phyloP scores from a whole-genome alignment of 2,113 vertebrate genomes.

The Lepus americanus region DNA sequence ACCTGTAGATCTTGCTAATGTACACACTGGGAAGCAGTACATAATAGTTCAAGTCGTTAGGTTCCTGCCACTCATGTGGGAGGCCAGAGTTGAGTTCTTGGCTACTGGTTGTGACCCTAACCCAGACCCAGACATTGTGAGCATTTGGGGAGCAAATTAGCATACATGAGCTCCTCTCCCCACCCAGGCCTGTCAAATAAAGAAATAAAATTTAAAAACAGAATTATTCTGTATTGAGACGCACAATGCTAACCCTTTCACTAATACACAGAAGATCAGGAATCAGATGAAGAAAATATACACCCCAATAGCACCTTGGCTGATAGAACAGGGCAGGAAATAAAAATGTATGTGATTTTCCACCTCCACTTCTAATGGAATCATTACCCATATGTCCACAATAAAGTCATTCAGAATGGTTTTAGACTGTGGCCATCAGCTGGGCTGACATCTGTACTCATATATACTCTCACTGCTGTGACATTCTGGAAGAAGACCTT shows the following conservation, averaged over 20 bases:
- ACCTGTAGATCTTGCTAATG: too few relatives aligned
- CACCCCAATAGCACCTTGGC: accelerated
- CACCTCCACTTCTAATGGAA: accelerated
- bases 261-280: background rate
- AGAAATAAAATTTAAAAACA: too few relatives aligned
- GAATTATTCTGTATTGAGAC: background rate
- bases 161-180: too few relatives aligned
- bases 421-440: background rate
- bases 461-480: background rate
- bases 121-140: too few relatives aligned
- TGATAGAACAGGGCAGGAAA: background rate
- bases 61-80: too few relatives aligned
- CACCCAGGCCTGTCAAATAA: too few relatives aligned
- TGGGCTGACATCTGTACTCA: background rate
- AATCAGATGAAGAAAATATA: background rate
- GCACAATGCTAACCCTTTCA: background rate
- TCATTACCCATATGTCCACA: background rate
- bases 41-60: too few relatives aligned
- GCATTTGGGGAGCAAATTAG: too few relatives aligned
- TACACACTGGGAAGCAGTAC: too few relatives aligned
- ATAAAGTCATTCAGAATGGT: background rate
- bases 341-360: too few relatives aligned
- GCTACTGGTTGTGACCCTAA: too few relatives aligned
- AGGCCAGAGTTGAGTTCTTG: too few relatives aligned
- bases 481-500: background rate